These are phyloP conservation scores for Plectrocnemia conspersa DNA, from an alignment of 1,140 invertebrate species.

Conservation along the genomic window DNA sequence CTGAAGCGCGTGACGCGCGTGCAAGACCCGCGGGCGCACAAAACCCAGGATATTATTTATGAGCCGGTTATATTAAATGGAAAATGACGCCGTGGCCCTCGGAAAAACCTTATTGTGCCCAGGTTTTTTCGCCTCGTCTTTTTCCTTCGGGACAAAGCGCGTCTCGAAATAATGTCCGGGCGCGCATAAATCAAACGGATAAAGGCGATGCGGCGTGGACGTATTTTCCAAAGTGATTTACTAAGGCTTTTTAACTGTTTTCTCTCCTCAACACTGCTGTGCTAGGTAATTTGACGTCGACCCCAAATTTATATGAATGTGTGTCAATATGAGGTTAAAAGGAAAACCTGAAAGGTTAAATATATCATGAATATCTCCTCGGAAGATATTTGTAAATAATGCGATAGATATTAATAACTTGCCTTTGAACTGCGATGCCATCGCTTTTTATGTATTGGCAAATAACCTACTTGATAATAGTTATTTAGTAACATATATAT, in stretches of 20 bases:
- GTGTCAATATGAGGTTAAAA: too few species aligned
- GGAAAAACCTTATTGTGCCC: slow-evolving; percentile 7
- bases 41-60: slow-evolving; percentile 6
- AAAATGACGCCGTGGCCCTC: slow-evolving; percentile 2
- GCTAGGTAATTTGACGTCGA: slow-evolving; percentile 8
- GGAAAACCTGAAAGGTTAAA: too few species aligned
- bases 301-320: slow-evolving; percentile 1
- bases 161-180: slow-evolving; percentile 5
- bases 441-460: too few species aligned
- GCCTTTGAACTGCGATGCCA: too few species aligned
- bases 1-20: too few species aligned
- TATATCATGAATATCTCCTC: too few species aligned
- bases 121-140: slow-evolving; percentile 19
- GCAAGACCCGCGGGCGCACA: not conserved
- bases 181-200: slow-evolving; percentile 13
- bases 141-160: slow-evolving; percentile 4
- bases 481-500: too few species aligned
- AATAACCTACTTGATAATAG: too few species aligned
- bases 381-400: too few species aligned
- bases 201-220: not conserved
- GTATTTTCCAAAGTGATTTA: slow-evolving; percentile 14
- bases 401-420: too few species aligned
- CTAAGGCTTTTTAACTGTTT: slow-evolving; percentile 23
- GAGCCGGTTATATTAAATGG: slow-evolving; percentile 9
- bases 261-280: slow-evolving; percentile 1